Percentiles rank a stretch among this genome's conserved stretches.
phyloP scores from a whole-genome alignment of 2,113 vertebrate species.

The Grammomys surdaster region DNA sequence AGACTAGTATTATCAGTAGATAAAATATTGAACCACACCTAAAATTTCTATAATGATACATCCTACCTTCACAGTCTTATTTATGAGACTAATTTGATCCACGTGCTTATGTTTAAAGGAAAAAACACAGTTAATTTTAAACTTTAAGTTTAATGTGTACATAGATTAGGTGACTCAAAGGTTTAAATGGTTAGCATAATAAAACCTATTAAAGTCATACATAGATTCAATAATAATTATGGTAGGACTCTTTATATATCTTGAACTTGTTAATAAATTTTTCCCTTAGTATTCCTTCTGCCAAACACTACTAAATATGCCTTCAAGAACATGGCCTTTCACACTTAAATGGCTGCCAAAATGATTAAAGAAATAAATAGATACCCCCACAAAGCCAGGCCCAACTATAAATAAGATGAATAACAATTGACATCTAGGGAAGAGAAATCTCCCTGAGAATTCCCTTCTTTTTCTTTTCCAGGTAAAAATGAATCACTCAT shows the following conservation, averaged over 20 bases:
- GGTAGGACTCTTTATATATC: neutral
- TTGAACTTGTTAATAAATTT: neutral
- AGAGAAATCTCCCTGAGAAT: too few species aligned
- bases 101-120: neutral
- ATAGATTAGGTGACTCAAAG: neutral
- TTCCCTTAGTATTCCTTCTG: neutral
- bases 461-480: too few species aligned
- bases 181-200: neutral
- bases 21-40: neutral
- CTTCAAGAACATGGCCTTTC: neutral
- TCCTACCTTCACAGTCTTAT: neutral
- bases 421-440: too few species aligned
- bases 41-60: neutral
- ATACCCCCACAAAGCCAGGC: too few species aligned
- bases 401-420: too few species aligned
- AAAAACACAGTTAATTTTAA: neutral
- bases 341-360: too few species aligned
- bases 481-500: too few species aligned
- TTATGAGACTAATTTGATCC: neutral
- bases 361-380: too few species aligned
- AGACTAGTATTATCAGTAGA: neutral
- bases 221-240: neutral
- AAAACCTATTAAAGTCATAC: neutral
- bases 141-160: neutral
- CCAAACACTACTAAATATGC: neutral